phyloP scores from a whole-genome alignment of 2,797 vertebrate genomes.

The Podargus strigoides region DNA sequence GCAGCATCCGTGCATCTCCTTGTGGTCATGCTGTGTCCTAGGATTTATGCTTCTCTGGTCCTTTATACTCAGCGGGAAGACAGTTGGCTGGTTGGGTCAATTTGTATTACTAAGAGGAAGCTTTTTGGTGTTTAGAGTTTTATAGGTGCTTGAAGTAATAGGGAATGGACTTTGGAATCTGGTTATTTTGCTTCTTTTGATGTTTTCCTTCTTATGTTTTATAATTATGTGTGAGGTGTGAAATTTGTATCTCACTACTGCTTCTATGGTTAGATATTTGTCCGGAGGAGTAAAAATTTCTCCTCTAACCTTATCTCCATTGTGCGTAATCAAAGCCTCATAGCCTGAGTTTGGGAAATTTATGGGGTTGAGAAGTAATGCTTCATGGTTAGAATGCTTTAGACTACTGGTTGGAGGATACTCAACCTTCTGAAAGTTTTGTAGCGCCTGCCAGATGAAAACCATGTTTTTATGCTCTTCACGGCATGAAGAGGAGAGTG shows the following conservation, averaged over 20 bases:
- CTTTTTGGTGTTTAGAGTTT: not conserved
- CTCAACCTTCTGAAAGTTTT: not conserved
- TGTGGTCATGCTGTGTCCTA: not conserved
- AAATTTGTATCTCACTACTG: not conserved
- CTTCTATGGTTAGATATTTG: not conserved
- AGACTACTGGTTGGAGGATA: not conserved
- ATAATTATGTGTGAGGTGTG: not conserved
- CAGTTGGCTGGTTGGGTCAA: not conserved
- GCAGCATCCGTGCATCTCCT: not conserved
- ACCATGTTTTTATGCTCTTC: not conserved
- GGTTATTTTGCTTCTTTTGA: not conserved
- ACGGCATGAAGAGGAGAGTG: accelerated
- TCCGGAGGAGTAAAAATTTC: not conserved
- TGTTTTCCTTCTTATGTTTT: not conserved
- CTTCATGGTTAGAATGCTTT: not conserved
- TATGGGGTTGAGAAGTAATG: not conserved
- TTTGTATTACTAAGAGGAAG: not conserved
- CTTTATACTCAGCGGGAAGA: not conserved
- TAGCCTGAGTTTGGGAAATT: not conserved
- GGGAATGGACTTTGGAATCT: not conserved
- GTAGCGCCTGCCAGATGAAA: not conserved
- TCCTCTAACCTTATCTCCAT: accelerated
- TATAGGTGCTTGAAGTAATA: not conserved
- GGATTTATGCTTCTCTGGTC: not conserved
- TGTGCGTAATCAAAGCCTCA: not conserved